Conservation (phyloP, 2,888 invertebrate species). For the Hydraecia micacea region DNA sequence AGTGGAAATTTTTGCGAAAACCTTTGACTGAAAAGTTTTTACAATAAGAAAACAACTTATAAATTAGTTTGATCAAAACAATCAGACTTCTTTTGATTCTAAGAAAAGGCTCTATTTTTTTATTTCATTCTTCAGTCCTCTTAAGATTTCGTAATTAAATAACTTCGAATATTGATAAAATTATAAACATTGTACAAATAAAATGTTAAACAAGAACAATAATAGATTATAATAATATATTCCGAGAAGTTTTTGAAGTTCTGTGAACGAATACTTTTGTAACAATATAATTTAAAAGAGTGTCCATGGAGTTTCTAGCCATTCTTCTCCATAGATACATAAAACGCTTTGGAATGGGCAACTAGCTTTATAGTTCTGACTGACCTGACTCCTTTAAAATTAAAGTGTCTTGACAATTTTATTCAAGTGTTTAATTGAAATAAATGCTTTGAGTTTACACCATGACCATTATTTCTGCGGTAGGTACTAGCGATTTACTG, state of each 20-base stretch:
- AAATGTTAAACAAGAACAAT: neutral
- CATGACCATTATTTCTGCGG: neutral
- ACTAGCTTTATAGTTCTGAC: neutral
- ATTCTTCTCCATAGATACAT: neutral
- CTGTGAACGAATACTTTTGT: neutral
- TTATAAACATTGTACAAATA: neutral
- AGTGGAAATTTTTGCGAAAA: neutral
- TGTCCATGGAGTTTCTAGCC: neutral
- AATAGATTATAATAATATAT: neutral
- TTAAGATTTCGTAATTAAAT: neutral
- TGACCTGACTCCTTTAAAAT: neutral
- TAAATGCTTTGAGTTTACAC: neutral
- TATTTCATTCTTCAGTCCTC: neutral
- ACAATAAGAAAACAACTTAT: constrained; percentile 1
- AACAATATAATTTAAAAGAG: neutral
- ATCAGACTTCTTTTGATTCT: neutral
- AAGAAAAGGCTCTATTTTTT: neutral
- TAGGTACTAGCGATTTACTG: neutral
- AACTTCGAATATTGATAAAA: neutral
- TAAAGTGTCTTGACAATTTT: neutral
- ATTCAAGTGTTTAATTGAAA: neutral
- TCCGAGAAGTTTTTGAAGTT: neutral
- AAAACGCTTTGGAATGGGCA: neutral
- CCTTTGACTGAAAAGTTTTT: neutral
- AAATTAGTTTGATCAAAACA: constrained; percentile 5